Conservation (phyloP, 2,113 vertebrate genomes). For the Nycticorax nycticorax region DNA sequence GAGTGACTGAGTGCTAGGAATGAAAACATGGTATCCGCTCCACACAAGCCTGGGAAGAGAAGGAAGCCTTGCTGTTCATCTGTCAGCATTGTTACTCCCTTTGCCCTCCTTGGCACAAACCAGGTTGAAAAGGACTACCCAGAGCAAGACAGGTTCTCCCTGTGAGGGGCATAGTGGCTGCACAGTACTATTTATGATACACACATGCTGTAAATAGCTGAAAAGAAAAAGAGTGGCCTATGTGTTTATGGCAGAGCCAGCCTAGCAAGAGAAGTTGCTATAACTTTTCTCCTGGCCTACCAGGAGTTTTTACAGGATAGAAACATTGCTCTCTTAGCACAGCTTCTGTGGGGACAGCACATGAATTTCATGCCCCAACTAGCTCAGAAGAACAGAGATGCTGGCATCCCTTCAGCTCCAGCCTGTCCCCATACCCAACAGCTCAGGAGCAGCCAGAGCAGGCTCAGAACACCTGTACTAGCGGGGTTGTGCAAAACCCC, state of each 20-base stretch:
- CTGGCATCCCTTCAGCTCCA: not conserved
- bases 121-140: not conserved
- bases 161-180: not conserved
- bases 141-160: not conserved
- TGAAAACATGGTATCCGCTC: not conserved
- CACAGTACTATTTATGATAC: not conserved
- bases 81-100: not conserved
- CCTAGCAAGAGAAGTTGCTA: not conserved
- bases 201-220: not conserved
- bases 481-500: not conserved
- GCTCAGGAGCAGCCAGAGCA: not conserved
- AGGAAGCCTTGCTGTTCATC: not conserved
- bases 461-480: not conserved
- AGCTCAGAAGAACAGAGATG: not conserved
- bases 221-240: not conserved
- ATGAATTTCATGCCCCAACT: fast-evolving
- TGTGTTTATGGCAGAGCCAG: not conserved
- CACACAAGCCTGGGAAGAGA: not conserved
- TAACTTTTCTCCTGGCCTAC: not conserved
- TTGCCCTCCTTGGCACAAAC: not conserved
- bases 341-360: not conserved
- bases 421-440: not conserved
- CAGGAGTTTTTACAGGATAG: not conserved
- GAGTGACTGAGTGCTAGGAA: not conserved
- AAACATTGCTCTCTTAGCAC: not conserved